phyloP scores from a whole-genome alignment of 1,140 invertebrate genomes.

The Bactericera cockerelli region DNA sequence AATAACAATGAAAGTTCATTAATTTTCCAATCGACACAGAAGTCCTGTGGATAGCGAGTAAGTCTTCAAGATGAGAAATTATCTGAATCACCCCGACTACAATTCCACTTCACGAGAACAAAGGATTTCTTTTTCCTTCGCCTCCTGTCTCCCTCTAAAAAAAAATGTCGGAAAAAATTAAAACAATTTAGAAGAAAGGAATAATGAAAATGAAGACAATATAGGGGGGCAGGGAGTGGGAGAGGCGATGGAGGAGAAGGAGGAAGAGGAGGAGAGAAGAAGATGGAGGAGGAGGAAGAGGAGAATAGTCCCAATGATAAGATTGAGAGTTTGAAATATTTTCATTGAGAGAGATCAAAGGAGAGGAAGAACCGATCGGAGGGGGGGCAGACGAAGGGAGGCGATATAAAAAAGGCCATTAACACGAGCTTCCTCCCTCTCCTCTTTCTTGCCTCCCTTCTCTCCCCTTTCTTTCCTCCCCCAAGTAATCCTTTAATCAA shows the following conservation, averaged over 20 bases:
- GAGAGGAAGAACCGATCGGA: too few relatives aligned
- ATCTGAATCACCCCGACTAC: too few relatives aligned
- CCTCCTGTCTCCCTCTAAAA: slow-evolving; percentile 3
- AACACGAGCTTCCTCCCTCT: background rate
- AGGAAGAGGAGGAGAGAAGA: too few relatives aligned
- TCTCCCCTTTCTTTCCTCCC: background rate
- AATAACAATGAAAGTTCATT: too few relatives aligned
- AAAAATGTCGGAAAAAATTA: slow-evolving; percentile 6
- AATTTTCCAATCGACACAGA: too few relatives aligned
- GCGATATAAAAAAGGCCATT: background rate
- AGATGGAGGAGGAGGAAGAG: background rate
- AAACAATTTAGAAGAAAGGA: slow-evolving; percentile 9
- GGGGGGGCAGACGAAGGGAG: background rate
- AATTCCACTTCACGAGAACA: too few relatives aligned
- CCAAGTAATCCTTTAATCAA: slow-evolving; percentile 9
- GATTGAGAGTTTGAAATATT: background rate
- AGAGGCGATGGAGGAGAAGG: too few relatives aligned
- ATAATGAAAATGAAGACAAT: slow-evolving; percentile 1
- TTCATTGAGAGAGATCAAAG: too few relatives aligned
- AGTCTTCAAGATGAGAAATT: too few relatives aligned
- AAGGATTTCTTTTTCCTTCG: background rate
- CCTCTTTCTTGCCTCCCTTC: background rate
- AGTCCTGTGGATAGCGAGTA: too few relatives aligned
- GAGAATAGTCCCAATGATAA: background rate
- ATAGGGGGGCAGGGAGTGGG: background rate